Percentiles rank a stretch among this genome's conserved stretches.
Evolutionary conservation across 2,888 invertebrate species (phyloP).

Genomic region (Calameuta pallipes): DNA sequence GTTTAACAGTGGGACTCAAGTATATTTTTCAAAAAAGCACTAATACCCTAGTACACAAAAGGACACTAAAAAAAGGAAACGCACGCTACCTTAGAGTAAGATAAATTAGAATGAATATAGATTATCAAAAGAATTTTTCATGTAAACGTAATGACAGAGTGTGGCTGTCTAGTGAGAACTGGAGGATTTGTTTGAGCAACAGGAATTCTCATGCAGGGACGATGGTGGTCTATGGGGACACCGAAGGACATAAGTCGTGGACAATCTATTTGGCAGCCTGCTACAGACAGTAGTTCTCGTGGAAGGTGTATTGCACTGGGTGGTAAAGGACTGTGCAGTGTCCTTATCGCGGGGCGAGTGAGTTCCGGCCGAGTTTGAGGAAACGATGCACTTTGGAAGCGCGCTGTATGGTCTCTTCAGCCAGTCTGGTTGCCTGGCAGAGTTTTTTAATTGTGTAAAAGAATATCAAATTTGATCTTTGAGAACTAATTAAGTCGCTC

Average conservation of each 20-base stretch:
- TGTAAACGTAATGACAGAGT: background rate
- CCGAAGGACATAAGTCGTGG: background rate
- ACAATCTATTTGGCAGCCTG: background rate
- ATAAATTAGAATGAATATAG: background rate
- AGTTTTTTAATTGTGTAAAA: background rate
- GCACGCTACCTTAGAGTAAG: background rate
- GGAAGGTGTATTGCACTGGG: slow-evolving; percentile 1
- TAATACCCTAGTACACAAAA: background rate
- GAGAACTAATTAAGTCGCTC: background rate
- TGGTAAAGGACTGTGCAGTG: background rate
- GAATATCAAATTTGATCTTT: background rate
- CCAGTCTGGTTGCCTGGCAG: slow-evolving; percentile 41
- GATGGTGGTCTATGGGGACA: background rate
- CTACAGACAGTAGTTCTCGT: slow-evolving; percentile 1
- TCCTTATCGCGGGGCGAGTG: background rate
- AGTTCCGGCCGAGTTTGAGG: background rate
- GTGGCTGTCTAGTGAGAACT: background rate
- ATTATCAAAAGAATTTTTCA: background rate
- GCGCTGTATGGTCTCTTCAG: slow-evolving; percentile 44
- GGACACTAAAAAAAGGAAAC: background rate
- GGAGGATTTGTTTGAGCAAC: slow-evolving; percentile 6
- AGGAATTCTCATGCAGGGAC: background rate
- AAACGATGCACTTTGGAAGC: slow-evolving; percentile 25
- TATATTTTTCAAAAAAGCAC: background rate
- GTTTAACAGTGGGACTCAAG: background rate